Evolutionary conservation across 2,113 vertebrate genomes (phyloP), one percentile per base, ranked within the genome.

Genomic region (Lethenteron reissneri): DNA sequence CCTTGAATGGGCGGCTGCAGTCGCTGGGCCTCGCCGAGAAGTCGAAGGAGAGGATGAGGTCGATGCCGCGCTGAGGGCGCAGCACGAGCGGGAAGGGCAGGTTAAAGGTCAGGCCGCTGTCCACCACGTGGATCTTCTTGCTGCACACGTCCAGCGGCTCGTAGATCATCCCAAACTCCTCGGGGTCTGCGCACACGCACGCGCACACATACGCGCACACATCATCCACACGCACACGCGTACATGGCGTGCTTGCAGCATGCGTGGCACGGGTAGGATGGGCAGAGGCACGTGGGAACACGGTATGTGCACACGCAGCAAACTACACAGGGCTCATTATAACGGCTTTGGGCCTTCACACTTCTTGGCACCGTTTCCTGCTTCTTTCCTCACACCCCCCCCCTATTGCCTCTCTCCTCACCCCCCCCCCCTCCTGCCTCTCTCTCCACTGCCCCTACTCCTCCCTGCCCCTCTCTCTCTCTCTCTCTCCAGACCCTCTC

Each of bases 111-210:
- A 99, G 83, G 25, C 94, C 92, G 1, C 94, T 97, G 82, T 97
- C 94, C 72, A 99, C 94, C 0, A 99, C 78, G 1, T 99, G 92
- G 75, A 99, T 99, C 82, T 97, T 99, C 76, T 90, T 97, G 77
- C 94, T 97, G 79, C 95, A 95, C 74, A 99, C 92, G 64, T 97
- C 94, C 74, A 99, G 77, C 2, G 92, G 94, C 75, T 99, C 94
- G 9, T 96, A 92, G 75, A 99, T 99, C 60, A 79, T 84, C 70
- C 90, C 90, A 81, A 99, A 99, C 76, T 99, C 94, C 56, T 95
- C 88, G 10, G 91, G 94, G 79, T 97, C 94, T 99, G 77, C 14
- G 17, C 11, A 41, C 5, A 41, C 41, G 6, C 6, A 41, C 41
- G 41, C 5, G 41, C 41, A 41, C 41, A 41, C 41, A 41, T 41